Percentiles rank a stretch among this genome's conserved stretches.
Evolutionary conservation across 2,797 vertebrate species (phyloP).

Genomic region (Leucoraja ocellata): DNA sequence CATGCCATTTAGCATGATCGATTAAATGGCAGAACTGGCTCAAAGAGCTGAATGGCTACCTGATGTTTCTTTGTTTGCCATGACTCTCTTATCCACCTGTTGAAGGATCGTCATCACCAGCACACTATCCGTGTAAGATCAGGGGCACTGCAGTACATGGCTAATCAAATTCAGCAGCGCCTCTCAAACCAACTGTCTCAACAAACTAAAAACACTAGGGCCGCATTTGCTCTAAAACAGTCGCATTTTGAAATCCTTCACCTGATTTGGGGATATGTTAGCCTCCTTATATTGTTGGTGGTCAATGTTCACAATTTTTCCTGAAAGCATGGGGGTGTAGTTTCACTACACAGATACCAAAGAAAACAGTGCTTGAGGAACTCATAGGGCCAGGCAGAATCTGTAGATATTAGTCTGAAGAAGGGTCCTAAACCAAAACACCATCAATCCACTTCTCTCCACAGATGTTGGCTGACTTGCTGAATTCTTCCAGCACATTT

Average conservation of each 20-base stretch:
- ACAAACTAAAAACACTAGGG: not conserved
- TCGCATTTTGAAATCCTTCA: not conserved
- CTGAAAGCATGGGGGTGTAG: not conserved
- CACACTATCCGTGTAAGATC: not conserved
- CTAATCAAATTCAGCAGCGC: not conserved
- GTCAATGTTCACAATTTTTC: not conserved
- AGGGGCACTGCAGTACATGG: not conserved
- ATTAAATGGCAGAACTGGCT: not conserved
- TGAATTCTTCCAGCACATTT: too few relatives aligned
- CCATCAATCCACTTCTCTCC: too few relatives aligned
- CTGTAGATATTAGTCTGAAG: too few relatives aligned
- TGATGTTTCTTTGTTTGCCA: not conserved
- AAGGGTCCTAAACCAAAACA: too few relatives aligned
- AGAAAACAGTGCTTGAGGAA: too few relatives aligned
- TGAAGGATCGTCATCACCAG: not conserved
- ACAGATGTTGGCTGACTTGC: too few relatives aligned
- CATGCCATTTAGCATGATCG: too few relatives aligned
- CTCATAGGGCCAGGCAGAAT: too few relatives aligned
- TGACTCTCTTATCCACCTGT: not conserved
- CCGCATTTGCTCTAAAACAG: not conserved
- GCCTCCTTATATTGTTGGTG: not conserved
- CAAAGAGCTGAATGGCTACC: not conserved
- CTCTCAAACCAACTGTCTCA: not conserved
- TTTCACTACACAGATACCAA: not conserved
- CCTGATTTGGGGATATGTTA: not conserved